These are phyloP conservation scores for Whitmania pigra DNA, from an alignment of 1,140 invertebrate species.

Conservation along the genomic window DNA sequence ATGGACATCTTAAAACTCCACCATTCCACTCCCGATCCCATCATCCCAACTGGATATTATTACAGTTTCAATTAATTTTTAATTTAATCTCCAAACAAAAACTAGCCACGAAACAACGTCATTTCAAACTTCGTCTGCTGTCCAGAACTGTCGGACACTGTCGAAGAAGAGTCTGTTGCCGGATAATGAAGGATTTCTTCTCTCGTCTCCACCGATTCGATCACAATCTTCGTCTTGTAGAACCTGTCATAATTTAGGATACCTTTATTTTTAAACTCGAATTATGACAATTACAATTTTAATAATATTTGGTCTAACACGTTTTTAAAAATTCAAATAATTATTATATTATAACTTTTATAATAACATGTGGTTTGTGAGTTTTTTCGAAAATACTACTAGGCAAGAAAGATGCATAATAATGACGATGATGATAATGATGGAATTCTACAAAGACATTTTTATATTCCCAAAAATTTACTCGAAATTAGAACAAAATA, in stretches of 20 bases:
- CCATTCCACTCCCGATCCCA: too few species aligned
- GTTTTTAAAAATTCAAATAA: too few species aligned
- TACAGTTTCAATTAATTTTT: not conserved
- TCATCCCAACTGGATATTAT: too few species aligned
- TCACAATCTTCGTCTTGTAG: slow-evolving; percentile 12
- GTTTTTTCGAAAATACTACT: not conserved
- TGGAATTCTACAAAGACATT: not conserved
- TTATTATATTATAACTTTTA: too few species aligned
- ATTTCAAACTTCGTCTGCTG: not conserved
- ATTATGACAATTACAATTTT: too few species aligned
- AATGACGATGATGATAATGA: slow-evolving; percentile 3
- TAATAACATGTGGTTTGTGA: too few species aligned
- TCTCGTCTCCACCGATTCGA: slow-evolving; percentile 2
- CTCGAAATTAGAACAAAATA: too few species aligned
- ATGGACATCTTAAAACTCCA: too few species aligned
- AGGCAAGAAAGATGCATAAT: not conserved
- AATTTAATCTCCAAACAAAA: not conserved
- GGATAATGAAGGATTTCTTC: slow-evolving; percentile 1
- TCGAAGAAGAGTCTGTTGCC: not conserved
- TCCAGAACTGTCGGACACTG: not conserved
- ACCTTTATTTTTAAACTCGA: too few species aligned
- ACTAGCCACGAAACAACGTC: not conserved
- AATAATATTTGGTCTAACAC: too few species aligned
- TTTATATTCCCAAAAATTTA: too few species aligned
- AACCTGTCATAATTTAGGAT: not conserved